Evolutionary conservation across 1,140 invertebrate species (phyloP).

Genomic region (Elymnias hypermnestra): DNA sequence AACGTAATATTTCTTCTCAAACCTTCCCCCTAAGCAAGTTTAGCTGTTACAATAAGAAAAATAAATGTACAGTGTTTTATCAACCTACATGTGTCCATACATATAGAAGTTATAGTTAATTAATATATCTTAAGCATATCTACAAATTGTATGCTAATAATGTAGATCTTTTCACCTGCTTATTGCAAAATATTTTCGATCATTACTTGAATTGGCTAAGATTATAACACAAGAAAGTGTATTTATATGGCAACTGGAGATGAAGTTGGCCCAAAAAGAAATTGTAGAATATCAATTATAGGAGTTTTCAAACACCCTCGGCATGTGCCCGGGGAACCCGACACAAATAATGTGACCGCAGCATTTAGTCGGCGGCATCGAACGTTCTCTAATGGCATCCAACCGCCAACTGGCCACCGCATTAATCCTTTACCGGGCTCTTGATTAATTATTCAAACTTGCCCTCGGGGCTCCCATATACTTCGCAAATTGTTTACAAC

Average conservation of each 20-base stretch:
- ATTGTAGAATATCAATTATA: conserved; percentile 34
- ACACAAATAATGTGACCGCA: conserved; percentile 66
- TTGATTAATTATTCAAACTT: conserved; percentile 75
- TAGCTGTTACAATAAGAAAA: conserved; percentile 60
- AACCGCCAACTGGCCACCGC: conserved; percentile 71
- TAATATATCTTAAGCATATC: not conserved
- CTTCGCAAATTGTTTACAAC: conserved; percentile 61
- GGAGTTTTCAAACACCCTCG: conserved; percentile 30
- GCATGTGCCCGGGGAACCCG: conserved; percentile 35
- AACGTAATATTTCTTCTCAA: conserved; percentile 69
- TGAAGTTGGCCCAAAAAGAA: too few relatives aligned
- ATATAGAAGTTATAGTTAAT: too few relatives aligned
- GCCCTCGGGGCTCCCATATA: conserved; percentile 40
- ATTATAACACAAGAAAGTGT: too few relatives aligned
- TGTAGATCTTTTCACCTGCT: too few relatives aligned
- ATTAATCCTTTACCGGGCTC: conserved; percentile 71
- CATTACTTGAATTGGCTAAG: too few relatives aligned
- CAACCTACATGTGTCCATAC: conserved; percentile 2
- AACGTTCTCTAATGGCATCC: conserved; percentile 68
- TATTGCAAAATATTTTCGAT: too few relatives aligned
- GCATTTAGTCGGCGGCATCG: conserved; percentile 63
- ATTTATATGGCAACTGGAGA: too few relatives aligned
- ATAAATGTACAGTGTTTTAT: conserved; percentile 72
- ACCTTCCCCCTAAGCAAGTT: conserved; percentile 54
- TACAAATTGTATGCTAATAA: not conserved